Base-by-base conservation (phyloP, 1,140 invertebrate genomes). In the Drosophila varians region DNA sequence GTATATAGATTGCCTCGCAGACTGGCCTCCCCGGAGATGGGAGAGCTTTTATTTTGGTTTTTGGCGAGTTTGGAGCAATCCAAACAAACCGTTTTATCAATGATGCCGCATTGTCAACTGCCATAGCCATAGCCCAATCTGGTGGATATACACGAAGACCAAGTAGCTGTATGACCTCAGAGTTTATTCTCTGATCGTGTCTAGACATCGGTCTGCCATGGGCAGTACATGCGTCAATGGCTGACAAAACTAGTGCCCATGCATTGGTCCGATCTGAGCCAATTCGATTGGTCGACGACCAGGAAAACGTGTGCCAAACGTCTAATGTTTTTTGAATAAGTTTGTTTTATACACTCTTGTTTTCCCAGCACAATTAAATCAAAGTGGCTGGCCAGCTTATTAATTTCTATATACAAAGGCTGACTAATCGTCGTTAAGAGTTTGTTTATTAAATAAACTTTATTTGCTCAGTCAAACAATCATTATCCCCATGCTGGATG, bases 141-240 rank as follows among this genome's bases (percentile, higher is more conserved):
- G 26, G 38, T 66, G 14, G n/a, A 31, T 64, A 49, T 40, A 38
- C 12, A 43, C 34, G 16, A 49, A 74, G 58, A 62, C 31, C 65
- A 64, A 71, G 58, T 72, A 65, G 57, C 61, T 56, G 16, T 73
- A 73, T 86, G 80, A 84, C 82, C 80, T 84, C 80, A 84, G 76
- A 84, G 72, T 65, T 61, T 75, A 43, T 54, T 62, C 75, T 64
- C 31, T 47, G 54, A 60, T 31, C 66, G 25, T 46, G 82, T 86
- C 80, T 86, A 86, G 80, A 87, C 80, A 86, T 58, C 57, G 76
- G 73, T 87, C 76, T 84, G 80, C 66, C 72, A 58, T 76, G 55
- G 71, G 36, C 18, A 64, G 46, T 26, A 60, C 28, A 75, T 65
- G 77, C 73, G 79, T 84, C 80, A 84, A 84, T 76, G 36, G 45